A percentile compares a stretch with the other conserved stretches of the same genome.
These are phyloP conservation scores for Crocidura indochinensis DNA, from an alignment of 2,797 vertebrate species.

Conservation along the genomic window DNA sequence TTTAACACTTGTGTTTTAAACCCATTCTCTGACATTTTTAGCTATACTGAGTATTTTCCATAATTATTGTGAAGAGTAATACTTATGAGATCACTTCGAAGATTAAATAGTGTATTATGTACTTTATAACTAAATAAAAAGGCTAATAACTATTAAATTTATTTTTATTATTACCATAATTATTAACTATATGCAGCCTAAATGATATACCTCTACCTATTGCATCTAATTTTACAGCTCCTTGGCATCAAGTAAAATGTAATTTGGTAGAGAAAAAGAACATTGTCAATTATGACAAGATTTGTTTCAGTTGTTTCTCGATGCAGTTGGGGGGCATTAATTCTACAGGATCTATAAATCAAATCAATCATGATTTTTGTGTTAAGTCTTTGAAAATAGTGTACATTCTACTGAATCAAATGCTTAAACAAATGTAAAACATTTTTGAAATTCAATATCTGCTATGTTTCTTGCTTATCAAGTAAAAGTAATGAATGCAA, in stretches of 20 bases:
- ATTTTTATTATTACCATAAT: not conserved
- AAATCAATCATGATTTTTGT: slow-evolving; percentile 79
- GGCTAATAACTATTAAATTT: slow-evolving; percentile 16
- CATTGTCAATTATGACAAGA: slow-evolving; percentile 54
- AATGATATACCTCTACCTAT: slow-evolving; percentile 3
- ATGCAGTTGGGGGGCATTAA: slow-evolving; percentile 65
- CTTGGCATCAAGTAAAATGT: slow-evolving; percentile 63
- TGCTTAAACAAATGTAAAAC: slow-evolving; percentile 68
- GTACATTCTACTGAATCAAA: slow-evolving; percentile 58
- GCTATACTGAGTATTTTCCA: not conserved
- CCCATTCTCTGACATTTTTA: not conserved
- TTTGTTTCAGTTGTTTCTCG: slow-evolving; percentile 68
- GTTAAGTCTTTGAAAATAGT: slow-evolving; percentile 69
- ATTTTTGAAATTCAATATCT: slow-evolving; percentile 75
- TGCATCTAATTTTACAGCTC: slow-evolving; percentile 52
- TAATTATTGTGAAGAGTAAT: not conserved
- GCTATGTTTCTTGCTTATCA: slow-evolving; percentile 74
- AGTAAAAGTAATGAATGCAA: slow-evolving; percentile 68
- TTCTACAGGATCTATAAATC: slow-evolving; percentile 70
- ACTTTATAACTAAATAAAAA: slow-evolving; percentile 37
- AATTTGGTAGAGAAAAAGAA: slow-evolving; percentile 49
- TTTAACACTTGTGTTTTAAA: not conserved
- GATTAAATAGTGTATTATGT: slow-evolving; percentile 43
- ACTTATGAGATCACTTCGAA: slow-evolving; percentile 7
- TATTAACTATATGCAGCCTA: not conserved